Percentiles rank a stretch among this genome's conserved stretches.
Evolutionary conservation across 2,113 vertebrate genomes (phyloP).

Genomic region (Rynchops niger): DNA sequence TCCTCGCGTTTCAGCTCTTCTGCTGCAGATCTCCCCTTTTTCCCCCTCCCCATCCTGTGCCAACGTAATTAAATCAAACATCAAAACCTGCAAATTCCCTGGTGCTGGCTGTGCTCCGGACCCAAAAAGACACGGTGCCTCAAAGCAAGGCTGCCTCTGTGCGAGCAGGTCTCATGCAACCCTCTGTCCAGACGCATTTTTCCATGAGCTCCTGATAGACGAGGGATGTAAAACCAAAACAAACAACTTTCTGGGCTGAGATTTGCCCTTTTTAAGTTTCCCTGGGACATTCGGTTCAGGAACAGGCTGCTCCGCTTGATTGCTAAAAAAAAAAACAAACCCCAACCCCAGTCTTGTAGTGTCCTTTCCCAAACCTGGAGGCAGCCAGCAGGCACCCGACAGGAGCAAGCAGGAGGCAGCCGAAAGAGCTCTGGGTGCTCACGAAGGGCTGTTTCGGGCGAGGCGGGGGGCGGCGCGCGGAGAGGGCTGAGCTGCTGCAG

Average conservation of each 20-base stretch:
- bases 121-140: neutral
- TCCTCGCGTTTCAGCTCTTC: neutral
- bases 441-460: neutral
- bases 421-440: fast-evolving
- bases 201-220: neutral
- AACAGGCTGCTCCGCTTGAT: neutral
- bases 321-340: no score
- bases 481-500: neutral
- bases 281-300: neutral
- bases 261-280: neutral
- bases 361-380: neutral
- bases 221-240: neutral
- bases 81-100: neutral
- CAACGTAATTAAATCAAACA: neutral
- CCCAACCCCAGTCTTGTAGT: fast-evolving
- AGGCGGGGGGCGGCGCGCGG: neutral
- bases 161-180: fast-evolving
- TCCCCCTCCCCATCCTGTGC: neutral
- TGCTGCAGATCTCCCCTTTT: no score
- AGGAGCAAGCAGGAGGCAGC: neutral
- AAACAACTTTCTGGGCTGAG: neutral
- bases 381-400: fast-evolving
- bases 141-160: neutral
- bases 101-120: neutral
- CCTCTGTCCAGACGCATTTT: neutral